Conservation (phyloP, 2,797 vertebrate species). For the Neomorphus geoffroyi region DNA sequence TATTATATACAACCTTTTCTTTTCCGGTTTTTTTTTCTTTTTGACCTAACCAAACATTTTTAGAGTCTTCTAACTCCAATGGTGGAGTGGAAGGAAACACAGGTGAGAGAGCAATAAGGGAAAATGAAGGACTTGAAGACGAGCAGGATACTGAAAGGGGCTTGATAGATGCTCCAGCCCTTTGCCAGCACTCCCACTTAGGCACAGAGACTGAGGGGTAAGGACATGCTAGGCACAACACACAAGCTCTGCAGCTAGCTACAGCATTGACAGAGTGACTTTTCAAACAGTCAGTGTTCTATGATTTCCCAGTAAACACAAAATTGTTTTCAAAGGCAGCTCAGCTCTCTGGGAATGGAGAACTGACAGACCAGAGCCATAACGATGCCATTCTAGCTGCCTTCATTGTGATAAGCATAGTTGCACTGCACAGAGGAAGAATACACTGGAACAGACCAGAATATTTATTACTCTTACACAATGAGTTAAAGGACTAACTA, state of each 20-base stretch:
- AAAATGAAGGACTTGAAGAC: background rate
- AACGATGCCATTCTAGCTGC: background rate
- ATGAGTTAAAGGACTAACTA: background rate
- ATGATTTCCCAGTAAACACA: background rate
- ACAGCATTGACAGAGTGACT: background rate
- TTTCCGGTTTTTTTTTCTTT: background rate
- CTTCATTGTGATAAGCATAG: fast-evolving
- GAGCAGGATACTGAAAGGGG: background rate
- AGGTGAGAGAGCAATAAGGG: background rate
- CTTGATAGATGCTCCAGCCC: background rate
- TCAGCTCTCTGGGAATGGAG: background rate
- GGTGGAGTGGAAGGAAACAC: background rate
- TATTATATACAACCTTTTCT: background rate
- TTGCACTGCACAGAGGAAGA: background rate
- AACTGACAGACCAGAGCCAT: background rate
- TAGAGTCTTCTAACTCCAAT: background rate
- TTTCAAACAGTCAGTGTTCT: background rate
- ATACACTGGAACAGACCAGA: background rate
- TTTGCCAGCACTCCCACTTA: background rate
- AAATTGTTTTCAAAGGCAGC: background rate
- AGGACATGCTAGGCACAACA: background rate
- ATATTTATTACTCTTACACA: background rate
- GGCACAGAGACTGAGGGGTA: background rate
- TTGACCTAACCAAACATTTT: background rate
- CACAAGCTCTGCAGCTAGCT: background rate